Evolutionary conservation across 2,797 vertebrate species (phyloP), one percentile per base, ranked within the genome.

Genomic region (Myotis myotis): DNA sequence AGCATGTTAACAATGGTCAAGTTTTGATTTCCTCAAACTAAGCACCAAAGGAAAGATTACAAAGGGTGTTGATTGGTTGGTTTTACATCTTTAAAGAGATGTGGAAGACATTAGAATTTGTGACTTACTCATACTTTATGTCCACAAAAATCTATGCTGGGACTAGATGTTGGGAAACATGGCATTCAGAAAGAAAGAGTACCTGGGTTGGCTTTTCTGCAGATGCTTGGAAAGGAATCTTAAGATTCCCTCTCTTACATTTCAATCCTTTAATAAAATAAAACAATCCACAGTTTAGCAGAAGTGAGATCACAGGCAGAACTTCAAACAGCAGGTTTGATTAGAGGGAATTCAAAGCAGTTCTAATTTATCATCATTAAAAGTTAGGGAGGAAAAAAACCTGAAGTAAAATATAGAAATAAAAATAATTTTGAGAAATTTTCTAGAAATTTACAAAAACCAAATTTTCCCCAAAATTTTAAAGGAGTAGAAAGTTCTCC

Each of bases 341-440:
- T 95, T 96, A 92, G 25, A 93, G 36, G 41, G 62, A 95, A n/a
- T 95, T 96, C 76, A 93, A 97, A 96, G 91, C 25, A 62, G 17
- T 36, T 53, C 71, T 79, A 81, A 95, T 92, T 93, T 49, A 72
- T 30, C 22, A 33, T 53, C 30, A 47, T 30, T 15, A 62, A 84
- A 93, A 19, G 8, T 55, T 16, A 82, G 57, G 5, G 78, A 33
- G 57, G 6, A 74, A 23, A 30, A 10, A 36, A 30, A 10, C 7
- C 28, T 28, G 8, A 57, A n/a, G 12, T 74, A 33, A 57, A n/a
- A 22, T 74, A 33, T 9, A 7, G 28, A 87, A 89, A 89, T 41
- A 9, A 72, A 88, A 93, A 76, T 16, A 68, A 81, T 15, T 76
- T 28, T 20, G 60, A 84, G 57, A 25, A 23, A 36, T 57, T 80